Evolutionary conservation across 2,888 invertebrate genomes (phyloP).

Genomic region (Pristionchus maxplancki): DNA sequence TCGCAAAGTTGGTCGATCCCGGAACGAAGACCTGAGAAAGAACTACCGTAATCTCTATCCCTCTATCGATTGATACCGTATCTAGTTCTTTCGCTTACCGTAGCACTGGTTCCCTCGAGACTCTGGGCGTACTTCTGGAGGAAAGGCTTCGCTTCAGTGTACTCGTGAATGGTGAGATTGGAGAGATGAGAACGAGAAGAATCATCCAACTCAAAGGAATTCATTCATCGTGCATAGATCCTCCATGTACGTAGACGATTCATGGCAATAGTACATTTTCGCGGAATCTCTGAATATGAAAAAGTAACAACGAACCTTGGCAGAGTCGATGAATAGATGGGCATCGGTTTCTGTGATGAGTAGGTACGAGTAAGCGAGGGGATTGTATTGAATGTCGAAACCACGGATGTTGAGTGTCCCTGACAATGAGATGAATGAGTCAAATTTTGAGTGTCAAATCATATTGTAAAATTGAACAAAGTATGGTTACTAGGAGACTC

Average conservation of each 20-base stretch:
- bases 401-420: constrained; percentile 91
- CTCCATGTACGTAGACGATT: too few relatives aligned
- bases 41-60: neutral
- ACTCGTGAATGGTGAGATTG: constrained; percentile 77
- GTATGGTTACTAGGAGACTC: too few relatives aligned
- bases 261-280: too few relatives aligned
- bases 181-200: constrained; percentile 81
- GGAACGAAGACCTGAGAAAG: constrained; percentile 66
- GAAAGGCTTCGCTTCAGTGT: constrained; percentile 58
- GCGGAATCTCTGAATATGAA: too few relatives aligned
- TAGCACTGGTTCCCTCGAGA: constrained; percentile 51
- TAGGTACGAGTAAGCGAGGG: constrained; percentile 82
- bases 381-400: constrained; percentile 90
- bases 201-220: neutral
- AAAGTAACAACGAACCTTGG: constrained; percentile 78
- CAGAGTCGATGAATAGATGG: constrained; percentile 84
- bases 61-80: neutral
- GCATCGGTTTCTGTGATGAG: constrained; percentile 64
- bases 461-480: too few relatives aligned
- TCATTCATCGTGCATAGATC: too few relatives aligned
- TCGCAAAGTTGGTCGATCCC: constrained; percentile 67
- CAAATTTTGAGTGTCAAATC: too few relatives aligned
- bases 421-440: constrained; percentile 73
- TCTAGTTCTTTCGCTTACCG: constrained; percentile 3
- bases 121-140: constrained; percentile 51